Evolutionary conservation across 2,888 invertebrate species (phyloP), one percentile per base, ranked within the genome.

Genomic region (Ectemnius cavifrons): DNA sequence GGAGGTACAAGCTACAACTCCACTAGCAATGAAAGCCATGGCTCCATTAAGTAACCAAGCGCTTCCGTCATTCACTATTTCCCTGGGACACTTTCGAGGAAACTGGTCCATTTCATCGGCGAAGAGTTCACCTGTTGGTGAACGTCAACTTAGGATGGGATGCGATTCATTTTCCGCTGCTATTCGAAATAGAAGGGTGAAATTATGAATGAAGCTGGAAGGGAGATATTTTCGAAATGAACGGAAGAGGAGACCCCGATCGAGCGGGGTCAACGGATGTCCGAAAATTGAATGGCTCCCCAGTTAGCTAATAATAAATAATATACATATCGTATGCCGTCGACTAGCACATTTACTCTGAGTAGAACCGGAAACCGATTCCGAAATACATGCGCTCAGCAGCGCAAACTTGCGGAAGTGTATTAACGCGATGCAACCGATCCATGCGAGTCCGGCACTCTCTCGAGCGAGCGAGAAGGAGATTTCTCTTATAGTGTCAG

Each of bases 371-470:
- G 85, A 86, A 85, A 80, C 77, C 79, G 79, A 81, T 79, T 82
- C 83, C 79, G 77, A 85, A 82, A 82, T 82, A 82, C 73, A 67
- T 58, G 6, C 16, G 5, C 5, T 16, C 1, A 6, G 16, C 16
- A 66, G 65, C 18, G 47, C 65, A 60, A 70, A 84, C 84, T 73
- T 81, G 84, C 86, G 86, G 86, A 86, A 86, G 79, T 77, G 70
- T 79, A 52, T 52, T 16, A 14, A 14, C 37, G 37, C 37, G 8
- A 1, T 8, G 5, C 11, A 37, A 37, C 37, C 8, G 37, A 37
- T 37, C 75, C 79, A 71, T 62, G 79, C 65, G 73, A 56, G 63
- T 58, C 52, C 60, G 77, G n/a, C n/a, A n/a, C n/a, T n/a, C n/a
- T n/a, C n/a, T n/a, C n/a, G n/a, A n/a, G n/a, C n/a, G n/a, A n/a